Conservation (phyloP, 2,888 invertebrate species). For the Plebejus anna region DNA sequence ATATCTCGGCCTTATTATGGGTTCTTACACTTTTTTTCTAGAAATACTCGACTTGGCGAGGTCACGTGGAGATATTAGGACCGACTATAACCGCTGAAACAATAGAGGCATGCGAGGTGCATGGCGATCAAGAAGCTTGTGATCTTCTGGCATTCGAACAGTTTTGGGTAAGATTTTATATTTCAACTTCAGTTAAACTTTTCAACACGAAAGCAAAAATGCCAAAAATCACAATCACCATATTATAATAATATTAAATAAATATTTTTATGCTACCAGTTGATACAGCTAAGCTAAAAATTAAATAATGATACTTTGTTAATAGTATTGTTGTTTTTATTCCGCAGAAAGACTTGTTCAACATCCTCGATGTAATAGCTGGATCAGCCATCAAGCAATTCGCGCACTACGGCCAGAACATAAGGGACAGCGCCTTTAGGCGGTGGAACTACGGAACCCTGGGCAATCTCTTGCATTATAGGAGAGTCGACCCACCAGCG, state of each 20-base stretch:
- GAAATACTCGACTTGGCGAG: not conserved
- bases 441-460: constrained; percentile 41
- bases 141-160: not conserved
- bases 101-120: not conserved
- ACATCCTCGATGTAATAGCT: constrained; percentile 33
- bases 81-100: not conserved
- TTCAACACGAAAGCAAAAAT: too few species aligned
- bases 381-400: constrained; percentile 43
- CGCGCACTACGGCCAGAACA: constrained; percentile 45
- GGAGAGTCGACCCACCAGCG: constrained; percentile 35
- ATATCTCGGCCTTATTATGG: too few species aligned
- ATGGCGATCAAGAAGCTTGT: not conserved
- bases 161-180: constrained; percentile 12
- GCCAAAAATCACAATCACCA: too few species aligned
- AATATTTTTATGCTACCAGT: too few species aligned
- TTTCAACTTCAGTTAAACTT: too few species aligned
- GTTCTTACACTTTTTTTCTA: not conserved
- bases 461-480: constrained; percentile 39
- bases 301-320: too few species aligned
- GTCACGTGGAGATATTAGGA: constrained; percentile 4
- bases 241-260: too few species aligned
- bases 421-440: constrained; percentile 40
- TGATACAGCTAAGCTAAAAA: too few species aligned
- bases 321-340: not conserved
- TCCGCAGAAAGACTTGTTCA: constrained; percentile 27